Evolutionary conservation across 2,113 vertebrate genomes (phyloP).

Genomic region (Sclerurus mexicanus): DNA sequence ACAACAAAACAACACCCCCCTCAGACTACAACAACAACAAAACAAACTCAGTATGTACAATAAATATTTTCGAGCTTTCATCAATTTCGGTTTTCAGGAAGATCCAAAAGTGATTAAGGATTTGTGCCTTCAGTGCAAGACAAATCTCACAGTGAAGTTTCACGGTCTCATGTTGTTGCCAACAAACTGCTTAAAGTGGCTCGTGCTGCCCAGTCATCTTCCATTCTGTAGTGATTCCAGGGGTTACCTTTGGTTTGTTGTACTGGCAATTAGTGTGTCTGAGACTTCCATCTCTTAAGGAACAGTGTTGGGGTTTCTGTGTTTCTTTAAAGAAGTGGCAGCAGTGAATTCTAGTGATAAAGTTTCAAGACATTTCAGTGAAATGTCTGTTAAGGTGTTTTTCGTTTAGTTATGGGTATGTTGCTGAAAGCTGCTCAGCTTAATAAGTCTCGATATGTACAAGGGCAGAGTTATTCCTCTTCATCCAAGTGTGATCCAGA

Average conservation of each 20-base stretch:
- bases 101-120: not conserved
- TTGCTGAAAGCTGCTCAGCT: not conserved
- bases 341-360: not conserved
- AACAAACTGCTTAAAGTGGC: not conserved
- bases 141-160: not conserved
- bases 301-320: not conserved
- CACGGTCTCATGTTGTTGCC: not conserved
- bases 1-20: not conserved
- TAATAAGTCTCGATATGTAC: not conserved
- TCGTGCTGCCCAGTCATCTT: not conserved
- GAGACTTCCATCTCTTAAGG: not conserved
- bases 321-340: not conserved
- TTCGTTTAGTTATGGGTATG: not conserved
- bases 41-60: not conserved
- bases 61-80: not conserved
- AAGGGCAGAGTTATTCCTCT: not conserved
- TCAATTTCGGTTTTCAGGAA: not conserved
- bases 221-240: not conserved
- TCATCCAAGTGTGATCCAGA: no score
- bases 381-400: not conserved
- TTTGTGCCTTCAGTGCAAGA: not conserved
- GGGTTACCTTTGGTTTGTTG: not conserved
- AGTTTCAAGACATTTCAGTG: not conserved
- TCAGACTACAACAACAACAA: not conserved
- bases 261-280: not conserved